Evolutionary conservation across 2,888 invertebrate species (phyloP).

Genomic region (Scaptodrosophila latifasciaeformis): DNA sequence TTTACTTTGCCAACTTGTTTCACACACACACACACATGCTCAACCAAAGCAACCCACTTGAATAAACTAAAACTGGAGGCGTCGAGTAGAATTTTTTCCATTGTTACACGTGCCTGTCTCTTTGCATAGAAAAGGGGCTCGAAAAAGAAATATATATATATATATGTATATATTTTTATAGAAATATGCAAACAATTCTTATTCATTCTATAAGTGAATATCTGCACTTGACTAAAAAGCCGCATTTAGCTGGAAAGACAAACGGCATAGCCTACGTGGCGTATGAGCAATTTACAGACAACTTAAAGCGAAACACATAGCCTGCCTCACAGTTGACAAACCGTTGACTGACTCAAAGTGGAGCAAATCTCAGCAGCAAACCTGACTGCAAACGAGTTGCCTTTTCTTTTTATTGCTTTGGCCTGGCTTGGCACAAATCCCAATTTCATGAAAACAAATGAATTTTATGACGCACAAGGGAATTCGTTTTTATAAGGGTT

Average conservation of each 20-base stretch:
- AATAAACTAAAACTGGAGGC: too few species aligned
- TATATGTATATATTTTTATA: not conserved
- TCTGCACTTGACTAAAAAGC: not conserved
- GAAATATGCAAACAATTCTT: not conserved
- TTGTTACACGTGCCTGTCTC: too few species aligned
- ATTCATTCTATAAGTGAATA: too few species aligned
- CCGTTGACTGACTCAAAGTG: too few species aligned
- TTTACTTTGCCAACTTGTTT: constrained; percentile 28
- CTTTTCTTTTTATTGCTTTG: constrained; percentile 44
- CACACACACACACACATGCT: not conserved
- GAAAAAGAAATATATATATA: not conserved
- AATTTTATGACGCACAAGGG: constrained; percentile 43
- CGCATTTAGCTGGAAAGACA: constrained; percentile 2
- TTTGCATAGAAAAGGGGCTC: not conserved
- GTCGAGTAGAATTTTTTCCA: too few species aligned
- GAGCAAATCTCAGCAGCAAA: constrained; percentile 19
- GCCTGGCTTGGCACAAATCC: constrained; percentile 42
- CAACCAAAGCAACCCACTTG: not conserved
- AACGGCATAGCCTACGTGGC: constrained; percentile 24
- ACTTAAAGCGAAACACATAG: not conserved
- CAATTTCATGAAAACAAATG: constrained; percentile 65
- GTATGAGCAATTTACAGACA: constrained; percentile 47
- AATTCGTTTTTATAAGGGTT: not conserved
- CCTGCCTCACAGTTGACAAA: not conserved
- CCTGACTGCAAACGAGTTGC: not conserved